Evolutionary conservation across 1,140 invertebrate species (phyloP).

Genomic region (Zelostemma sp.): DNA sequence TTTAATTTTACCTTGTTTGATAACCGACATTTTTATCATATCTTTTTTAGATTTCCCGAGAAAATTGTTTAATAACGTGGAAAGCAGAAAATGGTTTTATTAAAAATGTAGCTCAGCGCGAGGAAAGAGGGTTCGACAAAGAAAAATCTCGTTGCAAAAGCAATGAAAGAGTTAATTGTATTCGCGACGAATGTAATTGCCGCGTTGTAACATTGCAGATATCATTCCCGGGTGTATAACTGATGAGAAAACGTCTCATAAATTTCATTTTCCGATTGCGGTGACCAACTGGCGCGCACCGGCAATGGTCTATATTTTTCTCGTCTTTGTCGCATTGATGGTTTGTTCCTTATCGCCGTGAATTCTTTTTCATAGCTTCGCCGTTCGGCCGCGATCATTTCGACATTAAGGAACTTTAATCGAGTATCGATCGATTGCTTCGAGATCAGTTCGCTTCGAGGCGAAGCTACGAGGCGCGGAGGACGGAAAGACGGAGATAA

Average conservation of each 20-base stretch:
- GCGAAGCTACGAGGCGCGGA: constrained; percentile 27
- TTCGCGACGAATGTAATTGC: no score
- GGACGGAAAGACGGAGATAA: constrained; percentile 38
- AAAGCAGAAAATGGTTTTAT: no score
- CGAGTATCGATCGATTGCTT: constrained; percentile 44
- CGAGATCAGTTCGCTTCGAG: constrained; percentile 36
- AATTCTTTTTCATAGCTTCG: constrained; percentile 37
- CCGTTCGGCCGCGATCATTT: constrained; percentile 18
- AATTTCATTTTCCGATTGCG: not conserved
- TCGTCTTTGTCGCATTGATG: constrained; percentile 21
- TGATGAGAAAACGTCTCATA: constrained; percentile 3
- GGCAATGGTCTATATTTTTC: not conserved
- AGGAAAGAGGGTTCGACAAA: not conserved
- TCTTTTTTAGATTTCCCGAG: no score
- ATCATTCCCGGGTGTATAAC: not conserved
- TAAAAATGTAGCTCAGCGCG: constrained; percentile 13
- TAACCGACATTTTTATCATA: no score
- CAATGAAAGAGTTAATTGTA: not conserved
- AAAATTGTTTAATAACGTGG: no score
- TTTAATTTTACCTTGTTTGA: no score
- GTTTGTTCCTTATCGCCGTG: constrained; percentile 30
- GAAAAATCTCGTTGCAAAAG: not conserved
- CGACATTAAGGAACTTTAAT: constrained; percentile 35
- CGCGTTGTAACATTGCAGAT: no score
- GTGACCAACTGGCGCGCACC: not conserved